Evolutionary conservation across 1,140 invertebrate genomes (phyloP).

Genomic region (Bathynomus jamesi): DNA sequence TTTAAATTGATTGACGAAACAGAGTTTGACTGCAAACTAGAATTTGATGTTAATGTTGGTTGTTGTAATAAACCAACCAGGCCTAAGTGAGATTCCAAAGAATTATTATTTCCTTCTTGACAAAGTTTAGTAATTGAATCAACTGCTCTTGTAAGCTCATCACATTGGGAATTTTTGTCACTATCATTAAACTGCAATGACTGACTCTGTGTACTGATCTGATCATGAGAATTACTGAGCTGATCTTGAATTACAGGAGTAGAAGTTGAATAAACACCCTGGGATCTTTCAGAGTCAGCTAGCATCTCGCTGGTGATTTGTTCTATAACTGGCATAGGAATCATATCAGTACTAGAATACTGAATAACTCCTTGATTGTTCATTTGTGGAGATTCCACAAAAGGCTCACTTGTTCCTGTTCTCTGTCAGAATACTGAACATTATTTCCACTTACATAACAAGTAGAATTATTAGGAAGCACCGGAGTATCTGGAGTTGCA

Average conservation of each 20-base stretch:
- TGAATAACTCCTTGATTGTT: constrained; percentile 26
- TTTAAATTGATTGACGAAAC: not conserved
- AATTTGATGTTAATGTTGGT: constrained; percentile 9
- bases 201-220: not conserved
- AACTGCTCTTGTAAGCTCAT: constrained; percentile 35
- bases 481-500: constrained; percentile 34
- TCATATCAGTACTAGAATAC: constrained; percentile 32
- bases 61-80: constrained; percentile 26
- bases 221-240: constrained; percentile 7
- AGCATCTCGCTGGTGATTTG: constrained; percentile 27
- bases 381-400: constrained; percentile 24
- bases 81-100: constrained; percentile 1
- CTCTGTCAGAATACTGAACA: constrained; percentile 5
- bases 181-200: not conserved
- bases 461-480: constrained; percentile 34
- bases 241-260: constrained; percentile 17
- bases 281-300: constrained; percentile 20
- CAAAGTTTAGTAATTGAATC: constrained; percentile 33
- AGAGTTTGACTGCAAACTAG: not conserved
- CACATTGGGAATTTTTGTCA: constrained; percentile 28
- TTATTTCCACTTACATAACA: constrained; percentile 29
- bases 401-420: too few relatives aligned
- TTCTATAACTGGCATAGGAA: constrained; percentile 35
- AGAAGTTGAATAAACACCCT: constrained; percentile 19
- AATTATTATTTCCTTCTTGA: constrained; percentile 24